Conservation (phyloP, 2,113 vertebrate genomes). For the Takifugu flavidus region DNA sequence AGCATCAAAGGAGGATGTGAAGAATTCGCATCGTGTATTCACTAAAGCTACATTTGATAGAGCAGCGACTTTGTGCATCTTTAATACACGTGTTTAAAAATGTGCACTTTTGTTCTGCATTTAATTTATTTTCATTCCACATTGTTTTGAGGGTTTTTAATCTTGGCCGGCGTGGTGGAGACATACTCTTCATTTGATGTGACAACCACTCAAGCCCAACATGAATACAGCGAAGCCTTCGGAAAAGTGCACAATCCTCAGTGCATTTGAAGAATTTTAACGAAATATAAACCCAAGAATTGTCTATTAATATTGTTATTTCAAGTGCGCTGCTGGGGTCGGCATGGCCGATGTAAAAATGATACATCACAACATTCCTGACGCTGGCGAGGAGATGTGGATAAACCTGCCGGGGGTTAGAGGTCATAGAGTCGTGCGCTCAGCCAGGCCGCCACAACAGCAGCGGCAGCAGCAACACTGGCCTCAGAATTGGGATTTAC, state of each 20-base stretch:
- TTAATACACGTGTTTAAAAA: too few relatives aligned
- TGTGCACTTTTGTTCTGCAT: background rate
- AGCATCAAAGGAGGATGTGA: conserved; percentile 5
- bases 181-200: background rate
- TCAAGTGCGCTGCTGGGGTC: too few relatives aligned
- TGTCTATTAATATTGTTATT: too few relatives aligned
- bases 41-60: too few relatives aligned
- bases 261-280: too few relatives aligned
- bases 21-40: conserved; percentile 12
- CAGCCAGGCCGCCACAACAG: conserved; percentile 11
- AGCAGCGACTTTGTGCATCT: too few relatives aligned
- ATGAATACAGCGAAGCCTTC: background rate
- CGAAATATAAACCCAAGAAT: too few relatives aligned
- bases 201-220: background rate
- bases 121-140: background rate
- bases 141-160: background rate
- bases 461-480: conserved; percentile 26
- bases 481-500: conserved; percentile 57
- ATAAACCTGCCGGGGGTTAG: too few relatives aligned
- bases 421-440: too few relatives aligned
- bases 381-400: too few relatives aligned
- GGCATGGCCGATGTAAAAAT: too few relatives aligned
- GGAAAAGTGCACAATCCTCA: background rate
- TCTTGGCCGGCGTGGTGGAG: background rate
- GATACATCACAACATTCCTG: too few relatives aligned